Evolutionary conservation across 1,140 invertebrate species (phyloP).

Genomic region (Aphaenogaster ashmeadi): DNA sequence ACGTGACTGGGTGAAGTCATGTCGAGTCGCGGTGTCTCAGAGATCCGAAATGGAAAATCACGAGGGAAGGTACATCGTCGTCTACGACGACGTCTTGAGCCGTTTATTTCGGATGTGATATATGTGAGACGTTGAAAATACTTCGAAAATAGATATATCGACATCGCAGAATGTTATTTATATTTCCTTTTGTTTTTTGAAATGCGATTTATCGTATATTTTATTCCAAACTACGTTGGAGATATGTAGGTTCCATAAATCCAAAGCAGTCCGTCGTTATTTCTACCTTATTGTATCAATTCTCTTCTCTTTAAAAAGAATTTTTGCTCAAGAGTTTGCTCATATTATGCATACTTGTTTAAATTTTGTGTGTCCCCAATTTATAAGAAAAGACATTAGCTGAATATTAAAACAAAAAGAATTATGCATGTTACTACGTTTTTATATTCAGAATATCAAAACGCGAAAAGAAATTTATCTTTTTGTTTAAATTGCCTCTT

Average conservation of each 20-base stretch:
- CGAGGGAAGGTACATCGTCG: not conserved
- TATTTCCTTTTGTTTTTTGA: not conserved
- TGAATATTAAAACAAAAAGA: not conserved
- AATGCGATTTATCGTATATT: not conserved
- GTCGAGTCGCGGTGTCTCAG: slow-evolving; percentile 27
- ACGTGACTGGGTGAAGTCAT: slow-evolving; percentile 25
- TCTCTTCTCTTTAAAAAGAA: not conserved
- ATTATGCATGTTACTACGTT: not conserved
- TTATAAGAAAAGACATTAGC: not conserved
- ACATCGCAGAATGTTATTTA: not conserved
- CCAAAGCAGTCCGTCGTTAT: not conserved
- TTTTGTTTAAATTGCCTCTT: not conserved
- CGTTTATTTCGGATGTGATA: slow-evolving; percentile 31
- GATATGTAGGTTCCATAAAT: not conserved
- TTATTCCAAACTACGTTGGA: not conserved
- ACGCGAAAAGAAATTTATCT: not conserved
- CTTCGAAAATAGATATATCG: slow-evolving; percentile 25
- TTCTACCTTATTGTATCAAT: not conserved
- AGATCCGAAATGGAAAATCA: slow-evolving; percentile 47
- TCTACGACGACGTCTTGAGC: slow-evolving; percentile 23
- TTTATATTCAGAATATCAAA: not conserved
- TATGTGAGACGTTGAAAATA: slow-evolving; percentile 13
- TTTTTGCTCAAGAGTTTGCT: not conserved
- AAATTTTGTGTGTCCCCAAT: not conserved
- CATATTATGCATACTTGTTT: not conserved